Base-by-base conservation (phyloP, 2,888 invertebrate species). In the Reticulitermes lucifugus region DNA sequence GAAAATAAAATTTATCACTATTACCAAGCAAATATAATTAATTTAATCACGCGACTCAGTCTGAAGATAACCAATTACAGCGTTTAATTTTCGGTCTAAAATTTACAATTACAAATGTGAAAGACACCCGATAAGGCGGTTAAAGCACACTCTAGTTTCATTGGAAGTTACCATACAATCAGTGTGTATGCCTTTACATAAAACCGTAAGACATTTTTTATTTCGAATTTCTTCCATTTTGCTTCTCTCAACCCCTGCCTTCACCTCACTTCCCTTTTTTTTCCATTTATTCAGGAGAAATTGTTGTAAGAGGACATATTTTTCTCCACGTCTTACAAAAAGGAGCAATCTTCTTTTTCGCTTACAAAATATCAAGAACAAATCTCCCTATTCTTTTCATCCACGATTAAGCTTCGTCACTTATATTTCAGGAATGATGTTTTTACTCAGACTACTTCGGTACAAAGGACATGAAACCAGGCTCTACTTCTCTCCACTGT, bases 141-240 rank as follows among this genome's bases (percentile, higher is more conserved):
- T 65, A 25, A 10, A n/a, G n/a, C 25, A 73, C 22, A 21, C 41
- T 21, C 41, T 7, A 80, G 35, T 81, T 81, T 81, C 35, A 59
- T 60, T 65, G 43, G 70, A 81, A 70, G 25, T 65, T 65, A 46
- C 70, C 70, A 43, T 81, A 70, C 70, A 35, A 70, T 65, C 25
- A 81, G 65, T 43, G 81, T 65, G 79, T n/a, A 51, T 79, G 79
- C 51, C 79, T 79, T 25, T 59, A 79, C 79, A 79, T 79, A 59
- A 79, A 55, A 70, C 65, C 18, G 65, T 46, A 81, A 65, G 70
- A 81, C 80, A 60, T 70, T 81, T 81, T 81, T 81, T 81, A 81
- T 81, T 81, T 81, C 81, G 65, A 81, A 81, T 81, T 65, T 81
- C 81, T 81, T 81, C 70, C 81, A 81, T 81, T 81, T 70, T 41